Conservation (phyloP, 2,888 invertebrate species). For the Cabera pusaria region DNA sequence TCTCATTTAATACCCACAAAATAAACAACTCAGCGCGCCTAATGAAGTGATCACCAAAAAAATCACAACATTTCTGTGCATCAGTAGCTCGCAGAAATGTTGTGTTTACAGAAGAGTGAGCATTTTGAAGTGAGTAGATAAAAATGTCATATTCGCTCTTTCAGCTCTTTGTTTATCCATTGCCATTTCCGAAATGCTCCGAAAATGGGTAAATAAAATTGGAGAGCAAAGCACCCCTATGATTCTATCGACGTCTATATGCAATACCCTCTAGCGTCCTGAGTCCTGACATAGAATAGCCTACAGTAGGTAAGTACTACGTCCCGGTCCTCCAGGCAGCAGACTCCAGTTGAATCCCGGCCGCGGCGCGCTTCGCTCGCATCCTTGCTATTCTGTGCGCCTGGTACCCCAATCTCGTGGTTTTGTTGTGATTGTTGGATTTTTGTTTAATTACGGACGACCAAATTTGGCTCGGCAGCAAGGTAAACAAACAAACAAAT, state of each 20-base stretch:
- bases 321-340: conserved; percentile 34
- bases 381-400: conserved; percentile 22
- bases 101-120: no score
- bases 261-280: no score
- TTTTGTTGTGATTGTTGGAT: conserved; percentile 31
- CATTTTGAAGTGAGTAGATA: neutral
- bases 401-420: conserved; percentile 45
- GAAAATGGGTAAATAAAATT: conserved; percentile 18
- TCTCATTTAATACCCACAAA: no score
- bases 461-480: no score
- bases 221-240: conserved; percentile 11
- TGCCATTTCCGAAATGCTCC: conserved; percentile 6
- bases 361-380: conserved; percentile 32
- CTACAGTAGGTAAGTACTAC: no score
- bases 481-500: no score
- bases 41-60: no score
- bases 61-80: no score
- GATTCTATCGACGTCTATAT: conserved; percentile 4
- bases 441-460: no score
- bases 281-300: no score
- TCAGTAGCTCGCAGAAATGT: no score
- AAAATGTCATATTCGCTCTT: conserved; percentile 1
- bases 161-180: conserved; percentile 8
- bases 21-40: no score
- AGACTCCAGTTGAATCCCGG: conserved; percentile 31